phyloP scores from a whole-genome alignment of 2,113 vertebrate genomes.

The Pimephales promelas region DNA sequence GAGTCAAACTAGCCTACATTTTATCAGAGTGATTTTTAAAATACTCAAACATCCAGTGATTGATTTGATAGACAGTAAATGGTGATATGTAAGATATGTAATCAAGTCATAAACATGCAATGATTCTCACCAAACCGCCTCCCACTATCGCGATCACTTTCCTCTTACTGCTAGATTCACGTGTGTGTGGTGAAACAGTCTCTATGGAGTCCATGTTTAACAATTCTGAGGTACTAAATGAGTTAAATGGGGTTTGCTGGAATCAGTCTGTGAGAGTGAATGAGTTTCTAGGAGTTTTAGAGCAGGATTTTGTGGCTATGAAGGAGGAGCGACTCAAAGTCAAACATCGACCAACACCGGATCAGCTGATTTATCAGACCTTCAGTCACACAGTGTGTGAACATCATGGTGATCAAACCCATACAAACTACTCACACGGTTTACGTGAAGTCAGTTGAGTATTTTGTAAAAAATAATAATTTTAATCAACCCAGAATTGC shows the following conservation, averaged over 20 bases:
- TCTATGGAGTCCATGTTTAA: slow-evolving; percentile 46
- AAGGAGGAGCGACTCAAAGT: slow-evolving; percentile 33
- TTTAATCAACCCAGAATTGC: neutral
- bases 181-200: neutral
- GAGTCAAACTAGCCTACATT: neutral
- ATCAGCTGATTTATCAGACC: neutral
- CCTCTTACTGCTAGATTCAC: slow-evolving; percentile 34
- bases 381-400: neutral
- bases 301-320: neutral
- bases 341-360: neutral
- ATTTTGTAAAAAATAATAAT: neutral
- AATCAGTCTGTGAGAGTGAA: neutral
- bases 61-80: neutral
- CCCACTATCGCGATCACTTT: slow-evolving; percentile 68
- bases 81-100: neutral
- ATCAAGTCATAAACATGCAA: slow-evolving; percentile 33
- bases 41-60: too few species aligned
- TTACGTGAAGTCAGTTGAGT: neutral
- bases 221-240: neutral
- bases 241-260: neutral
- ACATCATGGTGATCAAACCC: neutral
- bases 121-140: slow-evolving; percentile 71
- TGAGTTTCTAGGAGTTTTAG: neutral
- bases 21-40: neutral
- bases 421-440: neutral